phyloP scores from a whole-genome alignment of 1,140 invertebrate species.

The Mamestra configurata region DNA sequence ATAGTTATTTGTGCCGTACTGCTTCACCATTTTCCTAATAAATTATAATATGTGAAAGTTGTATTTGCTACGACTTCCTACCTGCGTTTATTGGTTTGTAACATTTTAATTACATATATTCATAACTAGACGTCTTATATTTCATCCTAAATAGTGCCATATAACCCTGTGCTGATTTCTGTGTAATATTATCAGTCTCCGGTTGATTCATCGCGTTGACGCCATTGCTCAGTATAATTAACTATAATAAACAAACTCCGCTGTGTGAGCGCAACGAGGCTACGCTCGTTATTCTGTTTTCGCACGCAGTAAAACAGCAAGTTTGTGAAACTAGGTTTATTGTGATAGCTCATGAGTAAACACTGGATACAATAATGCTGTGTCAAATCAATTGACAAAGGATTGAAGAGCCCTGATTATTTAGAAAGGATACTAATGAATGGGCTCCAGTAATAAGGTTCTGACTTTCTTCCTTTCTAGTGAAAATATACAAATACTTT shows the following conservation, averaged over 20 bases:
- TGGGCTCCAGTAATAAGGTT: no score
- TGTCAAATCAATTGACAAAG: no score
- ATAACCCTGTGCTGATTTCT: slow-evolving; percentile 38
- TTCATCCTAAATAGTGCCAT: not conserved
- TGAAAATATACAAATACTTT: no score
- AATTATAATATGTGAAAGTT: slow-evolving; percentile 47
- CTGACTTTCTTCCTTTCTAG: no score
- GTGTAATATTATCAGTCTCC: slow-evolving; percentile 37
- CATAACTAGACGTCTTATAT: not conserved
- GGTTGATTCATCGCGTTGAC: slow-evolving; percentile 57
- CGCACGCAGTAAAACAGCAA: slow-evolving; percentile 1
- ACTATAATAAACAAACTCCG: slow-evolving; percentile 53
- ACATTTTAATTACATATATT: slow-evolving; percentile 35
- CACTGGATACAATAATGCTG: not conserved
- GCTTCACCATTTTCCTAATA: not conserved
- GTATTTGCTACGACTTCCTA: slow-evolving; percentile 25
- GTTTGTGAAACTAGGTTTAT: slow-evolving; percentile 18
- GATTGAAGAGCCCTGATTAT: no score
- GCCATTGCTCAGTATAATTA: slow-evolving; percentile 55
- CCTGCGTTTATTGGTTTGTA: slow-evolving; percentile 40
- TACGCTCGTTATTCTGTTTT: slow-evolving; percentile 20
- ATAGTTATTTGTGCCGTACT: not conserved
- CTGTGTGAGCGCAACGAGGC: not conserved
- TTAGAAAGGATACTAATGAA: no score
- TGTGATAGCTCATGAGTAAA: not conserved